Evolutionary conservation across 2,888 invertebrate genomes (phyloP), one percentile per base, ranked within the genome.

Genomic region (Marronus borbonicus): DNA sequence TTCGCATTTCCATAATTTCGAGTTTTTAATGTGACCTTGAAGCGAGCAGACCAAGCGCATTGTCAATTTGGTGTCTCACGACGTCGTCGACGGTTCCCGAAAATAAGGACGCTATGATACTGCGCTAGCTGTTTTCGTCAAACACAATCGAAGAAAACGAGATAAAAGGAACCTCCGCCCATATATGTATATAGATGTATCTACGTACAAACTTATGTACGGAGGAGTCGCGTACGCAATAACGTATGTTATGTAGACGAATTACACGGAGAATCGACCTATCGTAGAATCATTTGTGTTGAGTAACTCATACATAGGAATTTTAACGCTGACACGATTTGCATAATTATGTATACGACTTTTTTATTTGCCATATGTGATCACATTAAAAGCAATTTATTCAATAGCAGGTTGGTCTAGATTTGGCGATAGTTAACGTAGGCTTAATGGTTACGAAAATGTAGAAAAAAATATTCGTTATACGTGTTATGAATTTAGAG

Each of bases 1-100:
- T 78, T 79, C 80, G 81, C 78, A 84, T 84, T 84, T 84, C 84
- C 84, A 84, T 84, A 84, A 83, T 84, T 84, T 84, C 83, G 83
- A 82, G 81, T 84, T 84, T 83, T 83, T 83, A 83, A 84, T 83
- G 83, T 81, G 80, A 80, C 79, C 82, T 76, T 77, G 77, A 64
- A 72, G 70, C 72, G 64, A 50, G 58, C 50, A 55, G 75, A 76
- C 69, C 77, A 68, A 69, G 77, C 69, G 77, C 69, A 77, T 64
- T 77, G 77, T 74, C 72, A 62, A 74, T 74, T 74, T 74, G 60
- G 44, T 44, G 10, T 74, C 50, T 68, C 72, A 62, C 72, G 70
- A 36, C 70, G 72, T 3, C 58, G 62, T 20, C 72, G 60, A 50
- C 44, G 68, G 28, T 14, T 65, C 36, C n/a, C 39, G 36, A 65